phyloP scores from a whole-genome alignment of 2,113 vertebrate species.

The Pteruthius melanotis region DNA sequence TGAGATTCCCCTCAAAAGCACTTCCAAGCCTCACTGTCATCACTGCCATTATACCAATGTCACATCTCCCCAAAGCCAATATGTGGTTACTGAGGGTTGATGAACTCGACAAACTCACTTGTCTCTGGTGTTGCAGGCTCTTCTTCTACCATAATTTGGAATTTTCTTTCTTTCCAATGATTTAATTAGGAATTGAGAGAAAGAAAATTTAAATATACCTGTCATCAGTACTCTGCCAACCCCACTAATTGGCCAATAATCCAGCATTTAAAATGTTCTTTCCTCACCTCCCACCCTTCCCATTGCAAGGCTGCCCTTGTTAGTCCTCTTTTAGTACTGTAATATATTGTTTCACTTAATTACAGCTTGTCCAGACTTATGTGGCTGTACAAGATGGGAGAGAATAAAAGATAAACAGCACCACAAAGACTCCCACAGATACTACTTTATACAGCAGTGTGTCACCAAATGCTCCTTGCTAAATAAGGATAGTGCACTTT shows the following conservation, averaged over 20 bases:
- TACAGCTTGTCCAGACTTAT: neutral
- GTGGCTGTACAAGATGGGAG: neutral
- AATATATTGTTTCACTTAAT: neutral
- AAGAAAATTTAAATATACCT: neutral
- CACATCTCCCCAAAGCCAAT: accelerated
- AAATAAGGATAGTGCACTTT: neutral
- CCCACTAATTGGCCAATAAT: neutral
- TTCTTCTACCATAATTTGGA: neutral
- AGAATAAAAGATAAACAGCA: neutral
- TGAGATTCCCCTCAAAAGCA: neutral
- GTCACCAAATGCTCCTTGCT: neutral
- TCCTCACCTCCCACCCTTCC: neutral
- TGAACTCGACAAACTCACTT: neutral
- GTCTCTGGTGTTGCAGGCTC: neutral
- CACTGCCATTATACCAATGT: neutral
- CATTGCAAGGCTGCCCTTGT: neutral
- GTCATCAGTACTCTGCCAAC: neutral
- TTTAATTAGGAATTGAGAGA: neutral
- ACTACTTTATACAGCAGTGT: neutral
- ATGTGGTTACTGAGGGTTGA: neutral
- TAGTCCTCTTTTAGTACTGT: neutral
- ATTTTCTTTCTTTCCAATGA: neutral
- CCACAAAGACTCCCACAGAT: neutral
- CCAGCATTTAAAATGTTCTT: neutral
- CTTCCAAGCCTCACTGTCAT: neutral